Base-by-base conservation (phyloP, 2,888 invertebrate species). In the Acleris laterana region DNA sequence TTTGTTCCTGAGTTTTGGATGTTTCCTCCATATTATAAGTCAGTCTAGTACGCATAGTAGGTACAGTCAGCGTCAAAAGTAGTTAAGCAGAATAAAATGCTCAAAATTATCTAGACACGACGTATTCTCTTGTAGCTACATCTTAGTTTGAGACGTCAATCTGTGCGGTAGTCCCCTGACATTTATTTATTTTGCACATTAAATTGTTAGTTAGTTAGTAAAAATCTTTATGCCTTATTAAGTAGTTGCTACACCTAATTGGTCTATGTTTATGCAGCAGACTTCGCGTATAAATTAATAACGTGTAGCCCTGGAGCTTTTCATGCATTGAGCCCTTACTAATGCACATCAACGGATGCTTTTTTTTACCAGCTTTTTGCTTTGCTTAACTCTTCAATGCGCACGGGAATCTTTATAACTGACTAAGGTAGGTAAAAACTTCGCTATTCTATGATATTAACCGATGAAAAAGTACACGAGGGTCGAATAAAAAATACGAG, bases 351-450 rank as follows among this genome's bases (percentile, higher is more conserved):
- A 80, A 77, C 81, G 81, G 83, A 81, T 78, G 74, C 77, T 75
- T 82, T 84, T 82, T 84, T 82, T 82, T 79, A 74, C 62, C 50
- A 59, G 60, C 65, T 70, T 79, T 82, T 76, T 74, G 63, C 69
- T 61, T 64, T 69, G 69, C 70, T 77, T 75, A 73, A 76, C 80
- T 78, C 77, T 81, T 79, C 75, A 78, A 74, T 80, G 79, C 76
- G 68, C 82, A 81, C 77, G 73, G 74, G 77, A 78, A 78, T 78
- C 74, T 77, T 74, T 74, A 74, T 72, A 68, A 75, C 72, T 70
- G 70, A 70, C 71, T 66, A 68, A 65, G 53, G 64, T 56, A 70
- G 66, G 51, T 60, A 72, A 70, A 71, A 71, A 71, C 65, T 62
- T 65, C n/a, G 66, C 62, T 57, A 52, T 56, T 61, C 42, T 65